Evolutionary conservation across 2,888 invertebrate species (phyloP), one percentile per base, ranked within the genome.

Genomic region (Chymomyza procnemis): DNA sequence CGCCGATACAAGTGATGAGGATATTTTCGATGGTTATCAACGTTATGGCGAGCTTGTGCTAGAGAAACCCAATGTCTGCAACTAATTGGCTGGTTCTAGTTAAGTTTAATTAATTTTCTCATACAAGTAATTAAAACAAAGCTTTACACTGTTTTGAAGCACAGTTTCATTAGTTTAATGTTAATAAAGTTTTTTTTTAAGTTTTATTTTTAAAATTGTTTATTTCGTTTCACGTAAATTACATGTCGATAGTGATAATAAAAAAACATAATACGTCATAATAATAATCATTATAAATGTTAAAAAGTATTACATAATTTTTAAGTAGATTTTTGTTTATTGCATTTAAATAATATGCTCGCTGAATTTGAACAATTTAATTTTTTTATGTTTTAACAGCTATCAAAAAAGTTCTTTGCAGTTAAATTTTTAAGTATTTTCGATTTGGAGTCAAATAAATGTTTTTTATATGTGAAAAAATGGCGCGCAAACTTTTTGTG

Each of bases 261-360:
- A 88, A 80, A 82, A 88, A 88, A 87, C 85, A 88, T 81, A 89
- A 87, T 86, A 88, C 79, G 77, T 85, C 73, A 83, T 84, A 80
- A 82, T 86, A 78, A 76, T 79, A 76, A 79, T 79, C 73, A 76
- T 85, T 66, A 76, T 69, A 79, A 69, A 66, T 79, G 71, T 79
- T 78, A 64, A 69, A 81, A 84, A 81, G 66, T 81, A 81, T 78
- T 79, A 81, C 79, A 84, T 81, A 81, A 84, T 81, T 81, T 68
- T 76, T 76, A 75, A 78, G 79, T 78, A 81, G 79, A 81, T 84
- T 84, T 79, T 70, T 52, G 34, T 61, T 41, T 41, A 41, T 2
- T 41, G 34, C 34, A 41, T 41, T 41, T 41, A 41, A 41, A 41
- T 41, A 41, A 41, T 41, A 41, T 41, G 6, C 34, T 41, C 12